Evolutionary conservation across 2,113 vertebrate genomes (phyloP).

Genomic region (Brienomyrus brachyistius): DNA sequence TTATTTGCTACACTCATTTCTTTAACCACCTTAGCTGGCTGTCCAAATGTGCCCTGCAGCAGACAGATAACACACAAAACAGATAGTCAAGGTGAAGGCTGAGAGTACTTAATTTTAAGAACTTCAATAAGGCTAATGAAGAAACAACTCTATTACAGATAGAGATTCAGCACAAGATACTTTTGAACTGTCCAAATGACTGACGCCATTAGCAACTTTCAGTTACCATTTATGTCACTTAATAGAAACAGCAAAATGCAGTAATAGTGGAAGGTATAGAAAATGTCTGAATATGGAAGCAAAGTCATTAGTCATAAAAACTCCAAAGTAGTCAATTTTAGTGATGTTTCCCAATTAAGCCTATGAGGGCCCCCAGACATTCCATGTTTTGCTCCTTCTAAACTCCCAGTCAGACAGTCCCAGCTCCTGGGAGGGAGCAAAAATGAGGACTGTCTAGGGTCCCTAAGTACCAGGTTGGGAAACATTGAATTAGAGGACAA

Average conservation of each 20-base stretch:
- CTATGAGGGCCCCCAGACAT: neutral
- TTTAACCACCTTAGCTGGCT: neutral
- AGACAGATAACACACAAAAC: neutral
- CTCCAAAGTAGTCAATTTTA: neutral
- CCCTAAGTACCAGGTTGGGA: neutral
- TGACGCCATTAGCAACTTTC: too few species aligned
- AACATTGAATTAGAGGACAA: neutral
- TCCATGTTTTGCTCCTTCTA: neutral
- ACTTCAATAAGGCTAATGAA: neutral
- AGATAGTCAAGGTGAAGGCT: neutral
- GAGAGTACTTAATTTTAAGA: neutral
- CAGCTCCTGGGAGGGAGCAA: neutral
- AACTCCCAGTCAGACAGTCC: neutral
- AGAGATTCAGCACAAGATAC: neutral
- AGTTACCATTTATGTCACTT: neutral
- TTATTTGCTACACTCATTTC: neutral
- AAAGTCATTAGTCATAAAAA: neutral
- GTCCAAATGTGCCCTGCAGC: neutral
- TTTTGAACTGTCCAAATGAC: neutral
- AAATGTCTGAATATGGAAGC: neutral
- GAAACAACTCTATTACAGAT: neutral
- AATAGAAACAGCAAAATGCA: neutral
- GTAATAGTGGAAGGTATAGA: neutral
- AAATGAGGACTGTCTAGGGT: neutral
- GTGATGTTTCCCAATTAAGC: neutral